Base-by-base conservation (phyloP, 2,113 vertebrate genomes). In the Ceyx cyanopectus region DNA sequence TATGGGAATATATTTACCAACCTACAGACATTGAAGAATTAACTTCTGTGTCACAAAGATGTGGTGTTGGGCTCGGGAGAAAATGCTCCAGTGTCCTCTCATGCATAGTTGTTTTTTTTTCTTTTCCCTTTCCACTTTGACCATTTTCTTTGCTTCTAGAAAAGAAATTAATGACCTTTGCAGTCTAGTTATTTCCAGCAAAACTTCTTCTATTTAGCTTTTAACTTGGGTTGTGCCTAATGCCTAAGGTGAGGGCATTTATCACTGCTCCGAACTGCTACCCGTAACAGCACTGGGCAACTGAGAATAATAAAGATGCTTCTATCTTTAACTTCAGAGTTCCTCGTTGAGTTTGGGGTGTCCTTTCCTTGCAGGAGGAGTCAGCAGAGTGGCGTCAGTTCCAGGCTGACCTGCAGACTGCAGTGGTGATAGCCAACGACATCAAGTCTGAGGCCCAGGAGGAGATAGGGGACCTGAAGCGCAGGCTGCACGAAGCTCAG, bases 351-450 rank as follows among this genome's bases (percentile, higher is more conserved):
- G 60, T 45, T 76, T 85, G 48, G 94, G 85, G 18, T 63, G 68
- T 58, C 45, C 30, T 79, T 68, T 93, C 3, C 73, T 77, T 46
- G 3, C 41, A 99, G 99, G 99, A 99, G 95, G 99, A 99, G 89
- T 99, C 99, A 6, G 98, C 99, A 6, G 99, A 99, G 53, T 99
- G 99, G 99, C 98, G 99, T 57, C 99, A 99, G 97, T 99, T 99
- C 96, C 99, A 99, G 94, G 99, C 99, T 29, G 99, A 99, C 81
- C 97, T 99, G 51, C 99, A 99, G 97, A 99, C 99, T 1, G 99
- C 99, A 0, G 99, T 99, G 60, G 99, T 99, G 48, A 99, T 99
- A 43, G 99, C 99, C 19, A 99, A 99, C 12, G 99, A 99, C 56
- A 99, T 99, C 76, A 99, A 99, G 85, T 99, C 99, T 0, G 99